A percentile compares a stretch with the other conserved stretches of the same genome.
Evolutionary conservation across 2,888 invertebrate genomes (phyloP).

Genomic region (Drosophila colorata): DNA sequence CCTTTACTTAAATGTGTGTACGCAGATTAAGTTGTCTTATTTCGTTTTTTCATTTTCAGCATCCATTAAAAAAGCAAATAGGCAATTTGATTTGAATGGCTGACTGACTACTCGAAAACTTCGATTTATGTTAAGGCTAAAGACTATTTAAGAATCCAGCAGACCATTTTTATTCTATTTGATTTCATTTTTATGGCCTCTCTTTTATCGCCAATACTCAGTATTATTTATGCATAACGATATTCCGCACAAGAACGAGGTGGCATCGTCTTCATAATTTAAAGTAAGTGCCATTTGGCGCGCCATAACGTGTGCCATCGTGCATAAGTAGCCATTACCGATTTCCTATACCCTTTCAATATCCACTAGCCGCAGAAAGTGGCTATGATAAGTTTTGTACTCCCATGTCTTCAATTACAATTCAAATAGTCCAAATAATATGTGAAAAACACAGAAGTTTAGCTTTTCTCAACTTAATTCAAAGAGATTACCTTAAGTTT

Average conservation of each 20-base stretch:
- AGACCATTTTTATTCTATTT: constrained; percentile 16
- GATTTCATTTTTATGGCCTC: constrained; percentile 19
- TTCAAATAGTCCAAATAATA: no score
- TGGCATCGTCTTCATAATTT: constrained; percentile 14
- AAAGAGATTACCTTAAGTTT: no score
- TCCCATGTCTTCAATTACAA: no score
- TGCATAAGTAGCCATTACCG: neutral
- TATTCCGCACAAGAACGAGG: neutral
- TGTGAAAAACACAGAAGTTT: no score
- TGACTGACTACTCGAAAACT: neutral
- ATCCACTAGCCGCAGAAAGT: neutral
- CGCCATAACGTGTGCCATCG: constrained; percentile 9
- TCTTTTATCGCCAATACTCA: constrained; percentile 5
- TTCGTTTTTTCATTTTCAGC: neutral
- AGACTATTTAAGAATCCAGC: neutral
- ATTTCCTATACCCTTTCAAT: constrained; percentile 9
- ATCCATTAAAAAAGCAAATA: neutral
- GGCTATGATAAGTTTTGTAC: neutral
- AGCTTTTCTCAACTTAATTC: no score
- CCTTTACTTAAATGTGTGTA: neutral
- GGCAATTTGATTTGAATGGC: neutral
- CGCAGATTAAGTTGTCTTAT: neutral
- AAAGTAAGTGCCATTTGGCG: constrained; percentile 9
- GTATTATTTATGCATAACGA: constrained; percentile 14
- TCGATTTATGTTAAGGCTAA: constrained; percentile 6